Evolutionary conservation across 2,113 vertebrate genomes (phyloP), one percentile per base, ranked within the genome.

Genomic region (Crocuta crocuta): DNA sequence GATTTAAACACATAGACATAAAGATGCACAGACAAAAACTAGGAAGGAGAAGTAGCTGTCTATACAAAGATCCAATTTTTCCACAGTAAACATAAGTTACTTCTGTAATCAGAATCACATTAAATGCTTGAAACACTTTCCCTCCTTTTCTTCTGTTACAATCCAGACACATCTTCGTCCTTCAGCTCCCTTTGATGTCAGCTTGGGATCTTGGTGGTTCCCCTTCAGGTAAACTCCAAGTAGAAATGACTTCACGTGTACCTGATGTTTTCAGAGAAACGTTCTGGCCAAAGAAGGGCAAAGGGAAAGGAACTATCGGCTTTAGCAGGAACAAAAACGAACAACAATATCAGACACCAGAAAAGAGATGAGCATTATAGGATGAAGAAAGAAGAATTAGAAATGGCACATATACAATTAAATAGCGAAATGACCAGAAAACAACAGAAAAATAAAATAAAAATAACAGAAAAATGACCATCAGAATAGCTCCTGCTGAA

Each of bases 51-150:
- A 55, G 35, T 31, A 66, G 19, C 28, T 31, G 35, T 92, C 58
- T 80, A 48, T 48, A 48, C 8, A 15, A 71, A 81, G 35, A 73
- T 74, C 24, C 23, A 63, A n/a, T 48, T 86, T 79, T 70, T 55
- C 28, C 31, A 79, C 28, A 68, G 68, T 66, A 93, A 68, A 61
- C 16, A 23, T 61, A 66, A 90, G 48, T 43, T 80, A 66, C 35
- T 74, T 95, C 48, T 86, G 10, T 50, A 95, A 86, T 61, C 17
- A 93, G n/a, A 83, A 63, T 78, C 33, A 61, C 87, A 65, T 79
- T 84, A 53, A 31, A 91, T 68, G 93, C n/a, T 91, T 87, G 8
- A 16, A 50, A 94, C 65, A 10, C 76, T 66, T 78, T 0, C 74
- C 79, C 55, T 68, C 65, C 65, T 33, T 90, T 83, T 71, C 86